Evolutionary conservation across 2,888 invertebrate genomes (phyloP), one percentile per base, ranked within the genome.

Genomic region (Polyommatus iphigenia): DNA sequence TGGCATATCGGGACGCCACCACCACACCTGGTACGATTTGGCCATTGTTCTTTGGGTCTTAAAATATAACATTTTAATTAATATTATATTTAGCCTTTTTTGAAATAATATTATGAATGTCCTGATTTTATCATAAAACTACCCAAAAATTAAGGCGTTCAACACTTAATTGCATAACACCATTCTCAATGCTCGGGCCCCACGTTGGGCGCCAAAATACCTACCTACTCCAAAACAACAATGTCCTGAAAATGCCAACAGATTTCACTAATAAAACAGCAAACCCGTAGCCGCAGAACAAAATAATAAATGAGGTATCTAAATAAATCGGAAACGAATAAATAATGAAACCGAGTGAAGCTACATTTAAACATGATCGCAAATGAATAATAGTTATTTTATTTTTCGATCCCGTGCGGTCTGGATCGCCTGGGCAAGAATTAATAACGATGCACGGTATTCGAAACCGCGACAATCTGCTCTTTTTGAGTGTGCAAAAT

Each of bases 361-460:
- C 90, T 90, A 90, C 90, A 79, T 72, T 84, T 86, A 87, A 89
- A 89, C 85, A 89, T 89, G 86, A 88, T 88, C 84, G 84, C 85
- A 92, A 92, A 92, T 92, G 91, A 93, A 91, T 93, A 87, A 91
- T 92, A 89, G 91, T 91, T 89, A 90, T 93, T 94, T 94, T 91
- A 93, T 93, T 93, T 92, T 92, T 90, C 92, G 88, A 92, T 93
- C 90, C 82, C 86, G 79, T 90, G 92, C 89, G 92, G 92, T 91
- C 85, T 84, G 85, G 85, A 81, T 83, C 84, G 83, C 82, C 86
- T 88, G 89, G 87, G 91, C 92, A 92, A 92, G 93, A 91, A 92
- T 93, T 93, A 93, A 93, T 92, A 92, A 90, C 90, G 84, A 83
- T 83, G 85, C 83, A 85, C 85, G 82, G 87, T 85, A 86, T 82